phyloP scores from a whole-genome alignment of 2,888 invertebrate species.

The Thumatha senex region DNA sequence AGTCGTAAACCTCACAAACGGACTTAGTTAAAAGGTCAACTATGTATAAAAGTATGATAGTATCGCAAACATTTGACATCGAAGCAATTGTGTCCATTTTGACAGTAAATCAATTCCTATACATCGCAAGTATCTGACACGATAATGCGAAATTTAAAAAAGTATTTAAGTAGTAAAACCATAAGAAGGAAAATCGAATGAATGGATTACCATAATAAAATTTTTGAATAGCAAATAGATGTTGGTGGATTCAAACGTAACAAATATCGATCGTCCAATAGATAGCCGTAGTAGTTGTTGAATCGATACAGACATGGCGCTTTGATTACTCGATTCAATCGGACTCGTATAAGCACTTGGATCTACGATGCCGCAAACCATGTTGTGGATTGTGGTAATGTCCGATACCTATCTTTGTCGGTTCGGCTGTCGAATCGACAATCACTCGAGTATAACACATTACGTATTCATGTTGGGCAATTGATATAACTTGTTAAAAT shows the following conservation, averaged over 20 bases:
- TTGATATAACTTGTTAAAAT: constrained; percentile 66
- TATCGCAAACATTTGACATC: constrained; percentile 73
- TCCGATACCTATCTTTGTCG: constrained; percentile 76
- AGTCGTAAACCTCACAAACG: constrained; percentile 46
- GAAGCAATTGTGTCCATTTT: constrained; percentile 70
- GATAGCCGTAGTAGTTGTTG: constrained; percentile 76
- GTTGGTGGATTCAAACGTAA: constrained; percentile 67
- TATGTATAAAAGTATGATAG: constrained; percentile 60
- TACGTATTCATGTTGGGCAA: constrained; percentile 74
- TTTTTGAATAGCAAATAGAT: constrained; percentile 44
- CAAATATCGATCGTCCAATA: constrained; percentile 75
- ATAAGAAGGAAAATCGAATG: constrained; percentile 41
- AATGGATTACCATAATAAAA: constrained; percentile 28
- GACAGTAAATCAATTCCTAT: constrained; percentile 70
- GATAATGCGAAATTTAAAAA: constrained; percentile 2
- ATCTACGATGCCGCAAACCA: constrained; percentile 51
- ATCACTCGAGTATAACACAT: constrained; percentile 68
- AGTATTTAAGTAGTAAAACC: constrained; percentile 13
- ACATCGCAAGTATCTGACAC: constrained; percentile 26
- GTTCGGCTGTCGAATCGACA: constrained; percentile 62
- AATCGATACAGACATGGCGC: constrained; percentile 78
- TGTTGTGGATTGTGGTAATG: constrained; percentile 69
- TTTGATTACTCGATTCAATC: constrained; percentile 80
- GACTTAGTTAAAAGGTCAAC: constrained; percentile 58
- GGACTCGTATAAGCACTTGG: constrained; percentile 62